These are phyloP conservation scores for Cyrtonyx montezumae DNA, from an alignment of 2,113 vertebrate species.

Conservation along the genomic window DNA sequence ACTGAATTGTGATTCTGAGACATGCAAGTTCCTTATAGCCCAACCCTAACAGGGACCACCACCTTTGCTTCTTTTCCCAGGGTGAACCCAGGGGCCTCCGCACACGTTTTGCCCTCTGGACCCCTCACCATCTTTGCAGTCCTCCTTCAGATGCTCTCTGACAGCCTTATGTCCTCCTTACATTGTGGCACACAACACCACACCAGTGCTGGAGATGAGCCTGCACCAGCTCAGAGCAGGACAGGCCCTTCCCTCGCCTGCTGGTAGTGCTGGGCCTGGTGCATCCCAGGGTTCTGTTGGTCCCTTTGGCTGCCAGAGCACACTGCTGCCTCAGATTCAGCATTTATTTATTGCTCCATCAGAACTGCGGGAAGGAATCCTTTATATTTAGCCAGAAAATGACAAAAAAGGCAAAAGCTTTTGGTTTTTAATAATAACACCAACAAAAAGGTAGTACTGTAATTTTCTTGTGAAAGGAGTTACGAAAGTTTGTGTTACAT, in stretches of 20 bases:
- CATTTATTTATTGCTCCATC: not conserved
- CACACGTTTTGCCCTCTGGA: not conserved
- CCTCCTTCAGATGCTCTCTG: not conserved
- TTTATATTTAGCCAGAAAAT: not conserved
- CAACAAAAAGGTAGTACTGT: not conserved
- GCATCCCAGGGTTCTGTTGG: not conserved
- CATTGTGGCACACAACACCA: not conserved
- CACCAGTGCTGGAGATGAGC: not conserved
- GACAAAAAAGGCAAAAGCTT: not conserved
- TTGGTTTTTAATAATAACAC: not conserved
- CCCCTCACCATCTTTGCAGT: not conserved
- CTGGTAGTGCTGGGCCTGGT: not conserved
- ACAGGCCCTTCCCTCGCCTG: not conserved
- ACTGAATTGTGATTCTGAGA: not conserved
- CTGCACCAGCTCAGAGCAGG: not conserved
- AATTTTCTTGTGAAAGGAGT: not conserved
- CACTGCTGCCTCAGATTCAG: not conserved
- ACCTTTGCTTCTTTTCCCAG: not conserved
- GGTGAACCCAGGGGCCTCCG: not conserved
- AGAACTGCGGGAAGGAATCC: not conserved
- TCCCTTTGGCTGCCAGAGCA: not conserved
- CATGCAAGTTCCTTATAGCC: not conserved
- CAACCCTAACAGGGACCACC: not conserved
- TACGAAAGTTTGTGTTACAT: not conserved
- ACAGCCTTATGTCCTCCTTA: not conserved